A percentile compares a stretch with the other conserved stretches of the same genome.
phyloP scores from a whole-genome alignment of 2,113 vertebrate species.

The Tetraodon nigroviridis region DNA sequence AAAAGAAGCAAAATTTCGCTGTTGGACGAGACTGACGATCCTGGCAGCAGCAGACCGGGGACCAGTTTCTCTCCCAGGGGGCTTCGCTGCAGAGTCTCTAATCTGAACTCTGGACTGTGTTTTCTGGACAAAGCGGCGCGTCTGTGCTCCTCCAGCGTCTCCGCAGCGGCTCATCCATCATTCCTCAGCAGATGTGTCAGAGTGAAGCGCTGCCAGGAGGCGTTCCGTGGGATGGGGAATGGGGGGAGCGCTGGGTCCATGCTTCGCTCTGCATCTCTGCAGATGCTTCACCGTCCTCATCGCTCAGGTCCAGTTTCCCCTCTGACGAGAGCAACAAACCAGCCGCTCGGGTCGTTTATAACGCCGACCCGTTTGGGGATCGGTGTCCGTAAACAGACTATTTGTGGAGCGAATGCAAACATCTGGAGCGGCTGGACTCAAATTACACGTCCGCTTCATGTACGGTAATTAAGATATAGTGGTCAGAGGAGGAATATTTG shows the following conservation, averaged over 20 bases:
- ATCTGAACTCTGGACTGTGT: neutral
- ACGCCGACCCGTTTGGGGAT: neutral
- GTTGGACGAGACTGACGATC: no score
- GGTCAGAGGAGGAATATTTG: neutral
- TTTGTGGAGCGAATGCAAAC: neutral
- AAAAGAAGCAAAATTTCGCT: no score
- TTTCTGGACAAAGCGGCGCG: constrained; percentile 20
- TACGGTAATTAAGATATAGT: neutral
- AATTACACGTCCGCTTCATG: neutral
- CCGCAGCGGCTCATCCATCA: constrained; percentile 51
- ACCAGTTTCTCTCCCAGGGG: no score
- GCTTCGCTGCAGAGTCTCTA: no score
- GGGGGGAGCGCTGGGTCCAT: constrained; percentile 17
- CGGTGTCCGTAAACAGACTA: neutral
- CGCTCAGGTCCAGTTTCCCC: constrained; percentile 3
- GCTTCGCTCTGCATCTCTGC: neutral
- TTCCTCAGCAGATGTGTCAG: constrained; percentile 46
- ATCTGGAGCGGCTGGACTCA: constrained; percentile 17
- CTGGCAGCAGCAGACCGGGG: no score
- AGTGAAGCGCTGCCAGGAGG: constrained; percentile 48
- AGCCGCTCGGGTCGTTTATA: neutral
- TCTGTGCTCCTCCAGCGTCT: constrained; percentile 39
- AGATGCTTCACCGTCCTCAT: neutral
- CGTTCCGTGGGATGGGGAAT: constrained; percentile 14
- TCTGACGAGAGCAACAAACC: constrained; percentile 6